Base-by-base conservation (phyloP, 2,888 invertebrate genomes). In the Orgyia antiqua region DNA sequence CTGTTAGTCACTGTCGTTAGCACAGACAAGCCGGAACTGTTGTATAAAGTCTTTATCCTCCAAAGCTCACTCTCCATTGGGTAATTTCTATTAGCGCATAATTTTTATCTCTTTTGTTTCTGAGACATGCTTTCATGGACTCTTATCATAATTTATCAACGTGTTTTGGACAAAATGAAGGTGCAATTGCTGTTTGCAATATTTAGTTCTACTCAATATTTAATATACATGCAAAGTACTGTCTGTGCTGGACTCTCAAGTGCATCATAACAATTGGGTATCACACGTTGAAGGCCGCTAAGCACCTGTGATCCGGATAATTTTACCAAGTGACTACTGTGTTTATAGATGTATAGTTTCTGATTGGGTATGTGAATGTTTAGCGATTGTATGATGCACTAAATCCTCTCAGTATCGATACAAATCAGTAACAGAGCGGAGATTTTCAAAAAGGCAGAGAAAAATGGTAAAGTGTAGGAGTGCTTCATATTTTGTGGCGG, bases 41-140 rank as follows among this genome's bases (percentile, higher is more conserved):
- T 64, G 68, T 80, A 68, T 67, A 63, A 83, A 83, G 83, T 77
- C 70, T 75, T 83, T 82, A 52, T 64, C 65, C 58, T 63, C 58
- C 58, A 66, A 79, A 78, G 74, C 79, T 76, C 79, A 78, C 74
- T 76, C 71, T 66, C 56, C 51, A 65, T 52, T 59, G 63, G 62
- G 51, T 42, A 57, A 58, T 55, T 56, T 58, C 51, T 69, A 48
- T 72, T 68, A 77, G 75, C 72, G 64, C 59, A 65, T 64, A 56
- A 54, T 58, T 57, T 58, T 71, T 61, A 71, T 73, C 74, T 76
- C 68, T 78, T 73, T 35, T 59, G 58, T 71, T 75, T 84, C 86
- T 86, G 86, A 84, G 86, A 86, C 86, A 86, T 86, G 86, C 84
- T 86, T 84, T 84, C 86, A 68, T 84, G 84, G 86, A 77, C 73